phyloP scores from a whole-genome alignment of 2,888 invertebrate species.

The Ichneumoninae sp. region DNA sequence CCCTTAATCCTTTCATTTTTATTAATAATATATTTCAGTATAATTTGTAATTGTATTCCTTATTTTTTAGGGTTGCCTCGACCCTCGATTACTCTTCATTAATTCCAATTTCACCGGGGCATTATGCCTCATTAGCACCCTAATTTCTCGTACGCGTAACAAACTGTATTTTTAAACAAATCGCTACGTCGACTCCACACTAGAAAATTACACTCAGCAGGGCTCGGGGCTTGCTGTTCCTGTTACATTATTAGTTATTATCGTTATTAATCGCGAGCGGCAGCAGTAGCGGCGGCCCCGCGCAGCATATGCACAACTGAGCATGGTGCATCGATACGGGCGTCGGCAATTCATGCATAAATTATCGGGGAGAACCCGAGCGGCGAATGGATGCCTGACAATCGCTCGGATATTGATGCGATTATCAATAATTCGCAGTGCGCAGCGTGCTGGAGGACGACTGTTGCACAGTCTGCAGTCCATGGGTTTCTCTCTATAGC shows the following conservation, averaged over 20 bases:
- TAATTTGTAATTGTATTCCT: constrained; percentile 7
- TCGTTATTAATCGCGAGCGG: constrained; percentile 68
- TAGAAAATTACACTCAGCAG: constrained; percentile 41
- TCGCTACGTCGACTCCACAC: constrained; percentile 28
- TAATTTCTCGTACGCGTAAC: constrained; percentile 18
- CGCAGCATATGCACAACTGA: constrained; percentile 22
- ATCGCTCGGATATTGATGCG: constrained; percentile 82
- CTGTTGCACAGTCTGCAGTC: constrained; percentile 44
- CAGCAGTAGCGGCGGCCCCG: constrained; percentile 57
- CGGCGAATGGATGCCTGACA: constrained; percentile 74
- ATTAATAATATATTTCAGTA: neutral
- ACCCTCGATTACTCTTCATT: constrained; percentile 14
- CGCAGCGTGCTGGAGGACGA: constrained; percentile 54
- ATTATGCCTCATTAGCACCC: constrained; percentile 20
- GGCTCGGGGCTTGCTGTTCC: constrained; percentile 26
- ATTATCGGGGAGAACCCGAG: constrained; percentile 74
- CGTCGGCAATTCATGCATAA: constrained; percentile 79
- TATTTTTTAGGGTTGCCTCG: neutral
- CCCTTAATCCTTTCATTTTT: neutral
- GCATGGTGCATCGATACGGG: constrained; percentile 76
- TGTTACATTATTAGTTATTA: constrained; percentile 64
- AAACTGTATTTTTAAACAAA: constrained; percentile 54
- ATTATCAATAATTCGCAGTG: constrained; percentile 82
- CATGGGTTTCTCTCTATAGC: constrained; percentile 14
- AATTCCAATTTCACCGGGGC: constrained; percentile 1